phyloP scores from a whole-genome alignment of 1,140 invertebrate species.

The Euborellia annulipes region DNA sequence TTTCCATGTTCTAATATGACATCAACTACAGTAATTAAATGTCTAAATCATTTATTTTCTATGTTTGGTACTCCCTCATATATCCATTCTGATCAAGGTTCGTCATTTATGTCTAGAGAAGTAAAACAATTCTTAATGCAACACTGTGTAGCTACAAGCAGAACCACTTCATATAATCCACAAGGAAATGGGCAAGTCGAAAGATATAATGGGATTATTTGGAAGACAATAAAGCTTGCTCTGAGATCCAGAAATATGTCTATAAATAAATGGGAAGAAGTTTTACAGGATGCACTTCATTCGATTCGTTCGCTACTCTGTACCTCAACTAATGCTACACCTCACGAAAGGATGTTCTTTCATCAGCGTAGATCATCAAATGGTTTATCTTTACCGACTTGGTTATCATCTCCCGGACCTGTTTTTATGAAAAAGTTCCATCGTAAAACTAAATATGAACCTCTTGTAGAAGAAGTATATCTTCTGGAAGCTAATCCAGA shows the following conservation, averaged over 20 bases:
- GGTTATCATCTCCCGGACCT: constrained; percentile 1
- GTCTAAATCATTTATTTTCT: constrained; percentile 13
- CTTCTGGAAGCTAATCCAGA: constrained; percentile 10
- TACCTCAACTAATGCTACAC: constrained; percentile 7
- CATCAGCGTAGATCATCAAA: neutral
- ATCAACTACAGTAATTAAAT: constrained; percentile 14
- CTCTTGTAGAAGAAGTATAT: constrained; percentile 6
- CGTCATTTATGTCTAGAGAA: constrained; percentile 16
- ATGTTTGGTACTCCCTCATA: constrained; percentile 14
- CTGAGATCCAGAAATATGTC: constrained; percentile 5
- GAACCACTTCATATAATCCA: constrained; percentile 12
- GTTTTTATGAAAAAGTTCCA: constrained; percentile 4
- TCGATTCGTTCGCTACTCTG: constrained; percentile 8
- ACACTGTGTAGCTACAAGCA: constrained; percentile 10
- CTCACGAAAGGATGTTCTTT: constrained; percentile 2
- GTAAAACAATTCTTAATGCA: constrained; percentile 8
- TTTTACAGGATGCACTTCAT: constrained; percentile 3
- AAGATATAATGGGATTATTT: constrained; percentile 14
- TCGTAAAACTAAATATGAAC: neutral
- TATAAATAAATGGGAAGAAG: constrained; percentile 6
- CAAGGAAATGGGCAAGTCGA: constrained; percentile 11
- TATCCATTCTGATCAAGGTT: constrained; percentile 16
- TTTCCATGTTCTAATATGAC: constrained; percentile 15
- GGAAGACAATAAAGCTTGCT: constrained; percentile 12
- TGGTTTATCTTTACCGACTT: neutral